phyloP scores from a whole-genome alignment of 2,797 vertebrate genomes.

The Manis pentadactyla region DNA sequence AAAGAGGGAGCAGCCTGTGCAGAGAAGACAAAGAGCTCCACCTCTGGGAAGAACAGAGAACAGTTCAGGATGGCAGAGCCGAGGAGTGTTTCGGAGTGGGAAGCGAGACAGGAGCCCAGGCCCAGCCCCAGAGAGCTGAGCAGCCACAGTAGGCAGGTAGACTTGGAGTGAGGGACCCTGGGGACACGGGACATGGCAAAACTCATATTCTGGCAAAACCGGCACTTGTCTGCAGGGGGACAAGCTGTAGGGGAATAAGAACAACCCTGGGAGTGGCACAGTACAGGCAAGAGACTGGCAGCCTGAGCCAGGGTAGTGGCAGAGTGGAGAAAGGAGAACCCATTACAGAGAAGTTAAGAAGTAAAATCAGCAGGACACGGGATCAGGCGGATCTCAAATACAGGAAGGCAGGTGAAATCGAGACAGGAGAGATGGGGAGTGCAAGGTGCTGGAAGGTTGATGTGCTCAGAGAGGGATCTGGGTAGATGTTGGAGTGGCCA shows the following conservation, averaged over 20 bases:
- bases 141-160: neutral
- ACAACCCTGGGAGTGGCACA: fast-evolving
- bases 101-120: neutral
- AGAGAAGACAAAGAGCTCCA: neutral
- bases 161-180: neutral
- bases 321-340: neutral
- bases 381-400: neutral
- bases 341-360: neutral
- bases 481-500: neutral
- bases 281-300: neutral
- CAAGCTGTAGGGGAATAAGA: neutral
- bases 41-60: neutral
- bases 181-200: neutral
- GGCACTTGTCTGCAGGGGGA: neutral
- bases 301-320: neutral
- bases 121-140: neutral
- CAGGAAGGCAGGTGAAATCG: neutral
- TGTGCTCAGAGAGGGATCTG: neutral
- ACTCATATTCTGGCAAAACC: neutral
- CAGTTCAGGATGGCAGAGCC: neutral
- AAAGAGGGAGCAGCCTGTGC: neutral
- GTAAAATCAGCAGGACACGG: neutral
- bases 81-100: neutral
- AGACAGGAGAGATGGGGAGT: neutral
- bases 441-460: too few relatives aligned